Evolutionary conservation across 2,113 vertebrate genomes (phyloP), one percentile per base, ranked within the genome.

Genomic region (Phaethornis superciliosus): DNA sequence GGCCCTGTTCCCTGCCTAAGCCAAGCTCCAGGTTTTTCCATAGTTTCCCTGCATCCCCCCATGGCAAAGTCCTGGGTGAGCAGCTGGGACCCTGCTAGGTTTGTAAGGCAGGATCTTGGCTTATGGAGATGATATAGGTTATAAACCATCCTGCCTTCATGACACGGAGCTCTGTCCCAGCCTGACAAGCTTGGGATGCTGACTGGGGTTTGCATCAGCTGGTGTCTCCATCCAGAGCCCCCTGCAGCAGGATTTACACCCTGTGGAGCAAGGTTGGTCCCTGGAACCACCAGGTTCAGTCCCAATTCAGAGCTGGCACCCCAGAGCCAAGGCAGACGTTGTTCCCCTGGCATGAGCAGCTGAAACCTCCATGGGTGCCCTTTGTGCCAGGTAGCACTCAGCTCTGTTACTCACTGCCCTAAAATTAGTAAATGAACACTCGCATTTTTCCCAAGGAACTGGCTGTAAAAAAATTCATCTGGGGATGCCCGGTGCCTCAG

Each of bases 401-500:
- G 37, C 68, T 89, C 78, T 59, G 9, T 94, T 81, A 76, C 70
- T 91, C 12, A 3, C 44, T 0, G 0, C 5, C 47, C 92, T 88
- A 92, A 89, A 97, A 90, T 96, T 91, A 94, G 92, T 69, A 95
- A 67, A 56, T 16, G 47, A 90, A 52, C 78, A 90, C 78, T 85
- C 32, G 0, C 46, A 74, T 75, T 95, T 96, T 95, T 91, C 84
- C 82, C 85, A 81, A 81, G 64, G 81, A 92, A n/a, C 42, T 23
- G 59, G 17, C 85, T 89, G 71, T 52, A n/a, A 80, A 63, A 79
- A 82, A 52, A 67, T 58, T 70, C 85, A 90, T 62, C 70, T 64
- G 49, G n/a, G 52, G 55, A 7, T 86, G 68, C 55, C 80, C 21
- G 2, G 59, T 83, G 88, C 94, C 70, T 10, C 10, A 82, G 47